phyloP scores from a whole-genome alignment of 2,888 invertebrate genomes.

The Lasioglossum malachurum region DNA sequence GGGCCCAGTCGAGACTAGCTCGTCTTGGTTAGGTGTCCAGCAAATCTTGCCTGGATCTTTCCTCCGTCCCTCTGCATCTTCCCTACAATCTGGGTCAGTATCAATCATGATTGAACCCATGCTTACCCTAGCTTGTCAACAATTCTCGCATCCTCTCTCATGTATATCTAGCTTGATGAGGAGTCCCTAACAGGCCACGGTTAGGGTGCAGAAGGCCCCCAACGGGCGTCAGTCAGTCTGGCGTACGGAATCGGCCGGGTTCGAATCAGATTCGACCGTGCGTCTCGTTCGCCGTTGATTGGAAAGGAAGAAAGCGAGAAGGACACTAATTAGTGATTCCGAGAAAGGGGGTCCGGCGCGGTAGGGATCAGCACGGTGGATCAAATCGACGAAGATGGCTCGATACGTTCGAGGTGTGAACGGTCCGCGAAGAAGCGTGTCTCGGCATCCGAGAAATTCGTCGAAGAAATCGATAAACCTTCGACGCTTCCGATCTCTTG shows the following conservation, averaged over 20 bases:
- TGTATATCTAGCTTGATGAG: not conserved
- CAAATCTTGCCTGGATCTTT: not conserved
- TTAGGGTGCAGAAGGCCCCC: not conserved
- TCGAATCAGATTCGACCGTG: constrained; percentile 68
- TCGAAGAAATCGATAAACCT: constrained; percentile 70
- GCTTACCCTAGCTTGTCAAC: not conserved
- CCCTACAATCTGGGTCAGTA: not conserved
- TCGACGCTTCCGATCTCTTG: constrained; percentile 48
- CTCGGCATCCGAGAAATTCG: constrained; percentile 70
- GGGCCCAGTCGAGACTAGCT: not conserved
- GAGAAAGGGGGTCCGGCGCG: constrained; percentile 59
- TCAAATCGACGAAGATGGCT: constrained; percentile 63
- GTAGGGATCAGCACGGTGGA: constrained; percentile 62
- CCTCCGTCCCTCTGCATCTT: not conserved
- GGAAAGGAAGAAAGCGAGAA: constrained; percentile 69
- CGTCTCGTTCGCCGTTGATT: constrained; percentile 53
- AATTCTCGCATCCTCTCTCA: not conserved
- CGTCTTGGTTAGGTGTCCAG: not conserved
- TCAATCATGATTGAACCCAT: not conserved
- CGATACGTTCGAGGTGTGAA: constrained; percentile 69
- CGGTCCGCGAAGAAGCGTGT: constrained; percentile 63
- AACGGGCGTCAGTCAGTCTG: constrained; percentile 67
- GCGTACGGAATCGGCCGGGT: constrained; percentile 37
- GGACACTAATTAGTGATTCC: constrained; percentile 73
- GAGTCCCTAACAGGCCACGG: not conserved